Conservation (phyloP, 2,888 invertebrate species). For the Drepana falcataria region DNA sequence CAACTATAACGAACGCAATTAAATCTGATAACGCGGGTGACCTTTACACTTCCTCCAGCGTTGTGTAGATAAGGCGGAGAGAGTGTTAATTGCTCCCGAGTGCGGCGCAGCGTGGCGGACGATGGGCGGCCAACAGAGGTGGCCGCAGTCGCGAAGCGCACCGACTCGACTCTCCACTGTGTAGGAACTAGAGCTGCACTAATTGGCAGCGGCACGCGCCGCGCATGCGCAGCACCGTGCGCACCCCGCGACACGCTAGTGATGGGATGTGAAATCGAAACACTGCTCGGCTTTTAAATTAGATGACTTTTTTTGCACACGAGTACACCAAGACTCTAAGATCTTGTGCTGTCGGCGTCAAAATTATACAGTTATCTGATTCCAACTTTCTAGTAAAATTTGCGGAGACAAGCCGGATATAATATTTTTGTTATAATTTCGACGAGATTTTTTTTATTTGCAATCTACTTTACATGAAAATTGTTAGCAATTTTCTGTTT, state of each 20-base stretch:
- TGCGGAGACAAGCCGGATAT: constrained; percentile 16
- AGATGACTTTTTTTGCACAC: constrained; percentile 56
- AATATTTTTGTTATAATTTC: neutral
- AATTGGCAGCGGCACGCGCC: constrained; percentile 76
- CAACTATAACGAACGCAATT: constrained; percentile 65
- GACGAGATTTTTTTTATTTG: too few relatives aligned
- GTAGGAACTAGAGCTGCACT: constrained; percentile 75
- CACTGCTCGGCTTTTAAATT: constrained; percentile 58
- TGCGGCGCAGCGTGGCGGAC: constrained; percentile 22
- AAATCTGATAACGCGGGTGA: constrained; percentile 67
- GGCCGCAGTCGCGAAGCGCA: constrained; percentile 59
- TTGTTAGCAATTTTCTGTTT: too few relatives aligned
- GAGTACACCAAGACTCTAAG: constrained; percentile 42
- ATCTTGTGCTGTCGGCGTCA: constrained; percentile 34
- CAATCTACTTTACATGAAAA: too few relatives aligned
- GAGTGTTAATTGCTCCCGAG: constrained; percentile 52
- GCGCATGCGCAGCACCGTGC: constrained; percentile 39
- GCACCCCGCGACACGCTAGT: constrained; percentile 61
- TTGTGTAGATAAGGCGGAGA: constrained; percentile 44
- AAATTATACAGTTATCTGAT: constrained; percentile 48
- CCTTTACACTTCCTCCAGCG: constrained; percentile 70
- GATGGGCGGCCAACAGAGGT: constrained; percentile 38
- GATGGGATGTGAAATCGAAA: constrained; percentile 74
- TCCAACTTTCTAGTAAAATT: constrained; percentile 51
- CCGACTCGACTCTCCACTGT: constrained; percentile 59